phyloP scores from a whole-genome alignment of 2,113 vertebrate genomes.

The Bubo bubo region DNA sequence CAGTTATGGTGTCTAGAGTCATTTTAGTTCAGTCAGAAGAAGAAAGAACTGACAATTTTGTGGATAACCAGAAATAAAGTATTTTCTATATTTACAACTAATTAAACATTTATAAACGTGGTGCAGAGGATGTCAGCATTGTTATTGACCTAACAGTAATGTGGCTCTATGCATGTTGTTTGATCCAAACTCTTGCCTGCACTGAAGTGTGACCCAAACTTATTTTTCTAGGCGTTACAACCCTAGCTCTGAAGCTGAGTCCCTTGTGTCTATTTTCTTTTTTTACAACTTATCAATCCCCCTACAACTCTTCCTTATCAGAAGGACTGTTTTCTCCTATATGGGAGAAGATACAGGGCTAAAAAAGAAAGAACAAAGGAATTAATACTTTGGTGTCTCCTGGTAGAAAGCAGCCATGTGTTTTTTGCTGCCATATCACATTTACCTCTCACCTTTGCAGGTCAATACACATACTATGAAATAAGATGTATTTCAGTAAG shows the following conservation, averaged over 20 bases:
- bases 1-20: background rate
- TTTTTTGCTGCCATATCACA: background rate
- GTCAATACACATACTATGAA: background rate
- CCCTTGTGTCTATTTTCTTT: background rate
- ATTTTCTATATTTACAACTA: background rate
- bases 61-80: background rate
- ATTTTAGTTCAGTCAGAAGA: background rate
- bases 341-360: background rate
- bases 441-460: background rate
- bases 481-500: background rate
- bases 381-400: background rate
- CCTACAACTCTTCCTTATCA: background rate
- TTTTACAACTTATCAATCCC: background rate
- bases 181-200: background rate
- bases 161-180: background rate
- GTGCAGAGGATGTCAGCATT: background rate
- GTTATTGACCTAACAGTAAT: background rate
- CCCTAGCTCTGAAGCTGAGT: background rate
- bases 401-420: background rate
- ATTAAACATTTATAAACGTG: background rate
- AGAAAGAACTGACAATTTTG: background rate
- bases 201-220: background rate
- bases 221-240: background rate
- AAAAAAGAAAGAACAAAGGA: background rate
- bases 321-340: background rate